Conservation (phyloP, 2,888 invertebrate species). For the Pteria penguin region DNA sequence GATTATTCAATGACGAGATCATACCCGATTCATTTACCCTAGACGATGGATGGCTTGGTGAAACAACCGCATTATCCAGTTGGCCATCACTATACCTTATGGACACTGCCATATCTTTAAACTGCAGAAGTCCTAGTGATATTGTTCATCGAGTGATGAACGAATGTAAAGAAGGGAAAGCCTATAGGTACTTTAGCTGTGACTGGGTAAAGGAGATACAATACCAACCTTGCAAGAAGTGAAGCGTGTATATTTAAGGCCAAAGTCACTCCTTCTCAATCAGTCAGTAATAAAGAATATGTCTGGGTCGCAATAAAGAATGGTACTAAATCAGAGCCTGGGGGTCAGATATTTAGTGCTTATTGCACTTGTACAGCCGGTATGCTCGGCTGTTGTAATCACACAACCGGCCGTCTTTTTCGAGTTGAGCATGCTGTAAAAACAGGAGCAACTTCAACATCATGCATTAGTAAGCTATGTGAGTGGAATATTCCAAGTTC, state of each 20-base stretch:
- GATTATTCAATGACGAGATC: too few relatives aligned
- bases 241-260: not conserved
- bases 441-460: slow-evolving; percentile 12
- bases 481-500: slow-evolving; percentile 1
- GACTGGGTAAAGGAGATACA: slow-evolving; percentile 20
- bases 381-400: slow-evolving; percentile 25
- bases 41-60: not conserved
- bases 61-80: not conserved
- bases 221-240: not conserved
- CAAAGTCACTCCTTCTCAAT: slow-evolving; percentile 3
- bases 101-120: slow-evolving; percentile 27
- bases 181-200: slow-evolving; percentile 18
- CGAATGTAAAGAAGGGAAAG: slow-evolving; percentile 18
- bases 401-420: slow-evolving; percentile 13
- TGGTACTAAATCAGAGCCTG: not conserved
- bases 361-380: slow-evolving; percentile 27
- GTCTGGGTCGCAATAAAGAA: slow-evolving; percentile 4
- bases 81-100: slow-evolving; percentile 24
- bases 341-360: slow-evolving; percentile 8
- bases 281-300: slow-evolving; percentile 6
- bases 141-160: slow-evolving; percentile 23
- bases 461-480: slow-evolving; percentile 4
- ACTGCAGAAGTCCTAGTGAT: slow-evolving; percentile 23
- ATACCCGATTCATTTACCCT: slow-evolving; percentile 22
- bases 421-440: too few relatives aligned